Evolutionary conservation across 2,113 vertebrate species (phyloP), one percentile per base, ranked within the genome.

Genomic region (Turnix velox): DNA sequence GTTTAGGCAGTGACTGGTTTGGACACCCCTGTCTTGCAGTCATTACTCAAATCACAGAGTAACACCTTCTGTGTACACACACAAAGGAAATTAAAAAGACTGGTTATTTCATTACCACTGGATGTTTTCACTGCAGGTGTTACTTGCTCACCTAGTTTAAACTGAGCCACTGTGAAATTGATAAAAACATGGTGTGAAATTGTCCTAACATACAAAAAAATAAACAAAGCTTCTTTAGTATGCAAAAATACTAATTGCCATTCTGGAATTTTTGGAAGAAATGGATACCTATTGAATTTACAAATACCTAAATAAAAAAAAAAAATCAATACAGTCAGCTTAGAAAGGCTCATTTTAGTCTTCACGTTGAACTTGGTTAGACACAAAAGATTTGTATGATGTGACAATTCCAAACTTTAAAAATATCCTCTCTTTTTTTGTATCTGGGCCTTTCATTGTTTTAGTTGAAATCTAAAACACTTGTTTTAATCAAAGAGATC

Each of bases 401-500:
- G 62, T 65, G 18, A 72, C 40, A 67, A 49, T 62, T 83, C 18
- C 27, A 72, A 37, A 69, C 20, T 71, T 88, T 40, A 49, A 2
- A 51, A 72, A 80, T 67, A 63, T 43, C 31, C 22, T 72, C 30
- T 76, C 12, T 35, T 73, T 71, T 71, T 65, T 62, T 52, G 24
- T 57, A 11, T 31, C 52, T 37, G 5, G 11, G 20, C 4, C 7
- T 12, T 74, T 84, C 20, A 17, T 72, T 46, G 76, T 88, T 72
- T 31, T 6, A n/a, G 58, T 74, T 78, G 52, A 95, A 95, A 87
- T 51, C 83, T 52, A 78, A n/a, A 35, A 51, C 23, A 74, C 37
- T 87, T 88, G 69, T 93, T 94, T 91, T 89, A 93, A 93, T 93
- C 62, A 72, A 72, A 92, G 63, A 94, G 74, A 72, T 90, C 74